These are phyloP conservation scores for Entomobrya multifasciata DNA, from an alignment of 2,888 invertebrate genomes.

Conservation along the genomic window DNA sequence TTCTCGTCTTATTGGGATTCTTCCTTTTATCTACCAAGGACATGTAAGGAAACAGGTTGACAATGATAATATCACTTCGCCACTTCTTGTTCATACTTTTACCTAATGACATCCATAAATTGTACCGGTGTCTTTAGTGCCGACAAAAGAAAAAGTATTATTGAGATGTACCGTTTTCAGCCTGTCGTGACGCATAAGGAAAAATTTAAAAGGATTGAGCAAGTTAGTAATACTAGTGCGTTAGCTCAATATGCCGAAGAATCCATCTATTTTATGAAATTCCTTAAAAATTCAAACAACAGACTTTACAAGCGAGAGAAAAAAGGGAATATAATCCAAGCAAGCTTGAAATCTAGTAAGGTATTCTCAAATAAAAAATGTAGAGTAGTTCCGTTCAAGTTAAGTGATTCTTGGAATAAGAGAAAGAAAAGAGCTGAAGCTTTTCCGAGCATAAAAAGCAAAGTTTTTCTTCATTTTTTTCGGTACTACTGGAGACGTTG, in stretches of 20 bases:
- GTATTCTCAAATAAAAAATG: too few species aligned
- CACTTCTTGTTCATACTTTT: slow-evolving; percentile 9
- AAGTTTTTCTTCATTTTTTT: slow-evolving; percentile 59
- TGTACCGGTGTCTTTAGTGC: background rate
- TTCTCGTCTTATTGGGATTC: background rate
- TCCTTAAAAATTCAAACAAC: background rate
- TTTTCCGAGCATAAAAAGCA: slow-evolving; percentile 66
- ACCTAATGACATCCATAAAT: slow-evolving; percentile 63
- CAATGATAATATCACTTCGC: slow-evolving; percentile 41
- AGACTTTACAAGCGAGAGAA: slow-evolving; percentile 3
- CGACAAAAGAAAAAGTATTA: background rate
- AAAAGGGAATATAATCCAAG: background rate
- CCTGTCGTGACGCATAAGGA: background rate
- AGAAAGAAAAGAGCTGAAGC: slow-evolving; percentile 8
- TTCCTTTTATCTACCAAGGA: background rate
- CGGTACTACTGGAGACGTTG: slow-evolving; percentile 27
- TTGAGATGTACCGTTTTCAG: background rate
- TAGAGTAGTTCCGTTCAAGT: background rate
- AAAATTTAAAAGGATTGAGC: background rate
- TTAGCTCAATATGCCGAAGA: background rate
- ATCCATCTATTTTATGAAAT: slow-evolving; percentile 31
- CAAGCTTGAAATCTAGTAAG: slow-evolving; percentile 37
- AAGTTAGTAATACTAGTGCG: background rate
- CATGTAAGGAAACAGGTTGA: slow-evolving; percentile 27
- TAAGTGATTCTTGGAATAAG: slow-evolving; percentile 43